Evolutionary conservation across 2,113 vertebrate species (phyloP), one percentile per base, ranked within the genome.

Genomic region (Bos javanicus): DNA sequence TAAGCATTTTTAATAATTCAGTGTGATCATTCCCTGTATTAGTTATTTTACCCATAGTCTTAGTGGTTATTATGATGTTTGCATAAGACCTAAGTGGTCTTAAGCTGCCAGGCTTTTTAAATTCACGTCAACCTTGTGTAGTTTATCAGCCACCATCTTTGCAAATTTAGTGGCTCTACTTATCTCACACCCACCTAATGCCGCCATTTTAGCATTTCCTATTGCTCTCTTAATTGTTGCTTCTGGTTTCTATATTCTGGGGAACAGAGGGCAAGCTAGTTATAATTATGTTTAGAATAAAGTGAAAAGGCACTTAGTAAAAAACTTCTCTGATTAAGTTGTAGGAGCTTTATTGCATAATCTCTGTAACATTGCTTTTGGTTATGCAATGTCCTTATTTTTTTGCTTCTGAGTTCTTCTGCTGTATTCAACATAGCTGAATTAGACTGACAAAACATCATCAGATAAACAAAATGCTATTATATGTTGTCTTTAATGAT

Each of bases 401-500:
- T 78, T 87, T 89, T 36, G 88, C 76, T 30, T 84, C 46, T 92
- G 26, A 84, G 89, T n/a, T 90, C 17, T 78, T 85, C 80, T 91
- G 17, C 67, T 84, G 0, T 87, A 39, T 87, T 95, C 26, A 26
- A 67, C n/a, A 4, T 26, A 88, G 48, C 62, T 80, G 25, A 91
- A 86, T 87, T 84, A 67, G 28, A 80, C 84, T 84, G 50, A 62
- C 50, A 92, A 52, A 91, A 16, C 30, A 36, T 83, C 60, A 64
- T n/a, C 64, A 90, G 43, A 62, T 89, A 94, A 86, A 56, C 57
- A 95, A 83, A 90, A 88, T 96, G 62, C 52, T 59, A 0, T 80
- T 95, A 60, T 36, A 21, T 74, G 54, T 36, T 94, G 5, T 91
- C 86, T 93, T 91, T 96, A 82, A 59, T 95, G 12, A 96, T 62